phyloP scores from a whole-genome alignment of 2,888 invertebrate genomes.

The Drosophila multiciliata region DNA sequence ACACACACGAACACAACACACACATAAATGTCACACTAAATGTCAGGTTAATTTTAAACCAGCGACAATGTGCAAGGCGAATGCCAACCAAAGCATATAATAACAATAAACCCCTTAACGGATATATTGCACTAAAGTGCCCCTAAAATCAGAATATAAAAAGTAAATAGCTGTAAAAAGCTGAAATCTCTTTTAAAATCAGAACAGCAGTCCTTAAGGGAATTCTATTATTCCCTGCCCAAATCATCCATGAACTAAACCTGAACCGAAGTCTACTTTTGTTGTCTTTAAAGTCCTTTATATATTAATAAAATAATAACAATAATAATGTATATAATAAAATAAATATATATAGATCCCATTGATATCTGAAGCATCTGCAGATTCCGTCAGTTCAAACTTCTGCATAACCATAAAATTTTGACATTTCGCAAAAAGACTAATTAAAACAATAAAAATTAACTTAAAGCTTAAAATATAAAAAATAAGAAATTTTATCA shows the following conservation, averaged over 20 bases:
- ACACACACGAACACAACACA: conserved; percentile 14
- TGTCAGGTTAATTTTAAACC: conserved; percentile 54
- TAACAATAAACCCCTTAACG: conserved; percentile 10
- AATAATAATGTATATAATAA: too few relatives aligned
- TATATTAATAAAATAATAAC: too few relatives aligned
- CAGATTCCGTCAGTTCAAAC: background rate
- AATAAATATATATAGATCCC: background rate
- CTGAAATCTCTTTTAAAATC: too few relatives aligned
- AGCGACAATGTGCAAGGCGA: conserved; percentile 12
- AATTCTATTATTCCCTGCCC: background rate
- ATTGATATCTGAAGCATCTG: background rate
- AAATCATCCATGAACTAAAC: background rate
- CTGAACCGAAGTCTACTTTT: background rate
- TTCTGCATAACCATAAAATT: too few relatives aligned
- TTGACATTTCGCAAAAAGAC: background rate
- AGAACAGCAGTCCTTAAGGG: background rate
- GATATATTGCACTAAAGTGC: conserved; percentile 7
- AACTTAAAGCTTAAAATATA: background rate
- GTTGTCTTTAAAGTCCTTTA: background rate
- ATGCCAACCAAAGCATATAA: conserved; percentile 17
- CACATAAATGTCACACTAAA: conserved; percentile 20
- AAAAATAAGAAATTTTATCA: background rate
- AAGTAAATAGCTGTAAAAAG: conserved; percentile 7
- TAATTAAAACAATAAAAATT: background rate
- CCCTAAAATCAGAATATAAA: conserved; percentile 37